phyloP scores from a whole-genome alignment of 2,113 vertebrate genomes.

The Plecotus auritus region DNA sequence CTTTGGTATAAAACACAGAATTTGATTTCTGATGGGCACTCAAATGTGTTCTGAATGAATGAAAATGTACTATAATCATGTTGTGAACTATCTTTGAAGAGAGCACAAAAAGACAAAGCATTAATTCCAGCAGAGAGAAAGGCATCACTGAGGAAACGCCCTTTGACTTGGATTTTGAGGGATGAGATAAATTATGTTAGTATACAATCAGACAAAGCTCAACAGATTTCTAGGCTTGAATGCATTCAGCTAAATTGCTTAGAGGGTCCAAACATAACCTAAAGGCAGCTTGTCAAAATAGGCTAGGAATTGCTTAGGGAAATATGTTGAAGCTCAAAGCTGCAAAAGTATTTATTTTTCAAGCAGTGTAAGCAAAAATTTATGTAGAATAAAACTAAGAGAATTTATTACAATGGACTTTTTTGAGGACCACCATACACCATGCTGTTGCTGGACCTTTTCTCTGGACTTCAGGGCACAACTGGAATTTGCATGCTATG shows the following conservation, averaged over 20 bases:
- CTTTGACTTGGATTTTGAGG: conserved; percentile 34
- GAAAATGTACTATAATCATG: not conserved
- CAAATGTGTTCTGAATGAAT: not conserved
- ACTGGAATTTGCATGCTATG: conserved; percentile 11
- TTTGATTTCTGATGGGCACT: not conserved
- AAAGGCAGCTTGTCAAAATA: conserved; percentile 47
- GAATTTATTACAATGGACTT: not conserved
- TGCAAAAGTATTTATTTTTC: conserved; percentile 31
- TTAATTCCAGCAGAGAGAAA: not conserved
- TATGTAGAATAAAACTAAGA: not conserved
- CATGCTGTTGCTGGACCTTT: not conserved
- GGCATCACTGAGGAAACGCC: not conserved
- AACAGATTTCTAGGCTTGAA: conserved; percentile 41
- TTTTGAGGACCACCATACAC: not conserved
- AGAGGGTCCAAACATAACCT: conserved; percentile 20
- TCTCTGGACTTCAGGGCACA: not conserved
- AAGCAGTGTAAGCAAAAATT: conserved; percentile 2
- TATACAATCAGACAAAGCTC: not conserved
- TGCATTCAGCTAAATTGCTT: conserved; percentile 26
- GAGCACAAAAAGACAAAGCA: not conserved
- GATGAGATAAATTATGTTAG: not conserved
- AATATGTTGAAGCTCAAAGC: conserved; percentile 1
- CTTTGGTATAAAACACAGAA: not conserved
- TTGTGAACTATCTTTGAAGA: not conserved
- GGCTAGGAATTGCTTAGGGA: conserved; percentile 20